Evolutionary conservation across 1,140 invertebrate genomes (phyloP).

Genomic region (Conus ventricosus): DNA sequence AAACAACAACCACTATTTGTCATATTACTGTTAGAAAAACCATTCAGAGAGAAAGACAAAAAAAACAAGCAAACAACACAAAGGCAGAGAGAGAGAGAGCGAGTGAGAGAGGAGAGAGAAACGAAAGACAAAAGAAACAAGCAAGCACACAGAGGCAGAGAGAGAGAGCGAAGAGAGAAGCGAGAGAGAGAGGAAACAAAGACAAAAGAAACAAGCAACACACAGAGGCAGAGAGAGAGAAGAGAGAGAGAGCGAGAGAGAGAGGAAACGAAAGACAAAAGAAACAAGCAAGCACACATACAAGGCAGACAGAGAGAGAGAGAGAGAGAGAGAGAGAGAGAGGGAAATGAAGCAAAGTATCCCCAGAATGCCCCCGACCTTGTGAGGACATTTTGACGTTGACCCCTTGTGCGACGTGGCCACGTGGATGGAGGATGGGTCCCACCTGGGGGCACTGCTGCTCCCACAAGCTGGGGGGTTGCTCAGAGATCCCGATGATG

Average conservation of each 20-base stretch:
- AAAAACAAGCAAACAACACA: not conserved
- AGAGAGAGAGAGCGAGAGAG: slow-evolving; percentile 1
- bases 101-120: not conserved
- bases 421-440: not conserved
- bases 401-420: slow-evolving; percentile 34
- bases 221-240: not conserved
- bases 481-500: not conserved
- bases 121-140: not conserved
- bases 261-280: not conserved
- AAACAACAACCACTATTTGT: no score
- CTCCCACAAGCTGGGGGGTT: not conserved
- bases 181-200: not conserved
- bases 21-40: no score
- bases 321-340: not conserved
- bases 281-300: not conserved
- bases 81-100: not conserved
- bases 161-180: not conserved
- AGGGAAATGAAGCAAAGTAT: not conserved
- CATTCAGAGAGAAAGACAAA: no score
- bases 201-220: not conserved
- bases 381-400: slow-evolving; percentile 30
- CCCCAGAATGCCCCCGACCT: not conserved
- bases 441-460: not conserved
- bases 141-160: not conserved
- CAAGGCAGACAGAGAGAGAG: not conserved